Conservation (phyloP, 1,140 invertebrate species). For the Sinonovacula constricta region DNA sequence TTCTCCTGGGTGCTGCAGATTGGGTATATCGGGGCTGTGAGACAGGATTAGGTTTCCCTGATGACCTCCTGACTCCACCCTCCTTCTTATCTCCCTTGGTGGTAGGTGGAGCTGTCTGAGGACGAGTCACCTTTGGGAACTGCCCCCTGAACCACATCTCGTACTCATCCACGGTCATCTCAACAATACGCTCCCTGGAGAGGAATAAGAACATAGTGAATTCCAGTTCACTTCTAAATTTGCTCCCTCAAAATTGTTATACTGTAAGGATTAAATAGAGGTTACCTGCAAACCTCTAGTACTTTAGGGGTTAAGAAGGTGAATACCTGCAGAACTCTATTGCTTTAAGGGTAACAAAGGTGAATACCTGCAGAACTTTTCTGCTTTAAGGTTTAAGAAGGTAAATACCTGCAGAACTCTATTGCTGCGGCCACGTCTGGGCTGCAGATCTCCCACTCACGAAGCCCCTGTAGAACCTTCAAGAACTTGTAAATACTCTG, state of each 20-base stretch:
- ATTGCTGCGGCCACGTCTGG: constrained; percentile 77
- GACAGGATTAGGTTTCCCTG: neutral
- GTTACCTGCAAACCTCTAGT: too few species aligned
- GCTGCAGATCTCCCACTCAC: constrained; percentile 77
- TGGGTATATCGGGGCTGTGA: neutral
- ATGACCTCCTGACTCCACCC: neutral
- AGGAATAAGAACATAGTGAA: too few species aligned
- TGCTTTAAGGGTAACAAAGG: too few species aligned
- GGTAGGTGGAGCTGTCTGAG: constrained; percentile 69
- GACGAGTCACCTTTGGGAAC: constrained; percentile 72
- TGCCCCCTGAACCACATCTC: constrained; percentile 76
- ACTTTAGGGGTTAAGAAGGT: too few species aligned
- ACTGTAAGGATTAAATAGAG: too few species aligned
- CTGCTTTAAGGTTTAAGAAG: too few species aligned
- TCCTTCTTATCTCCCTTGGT: constrained; percentile 43
- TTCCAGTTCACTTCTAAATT: too few species aligned
- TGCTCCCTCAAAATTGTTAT: too few species aligned
- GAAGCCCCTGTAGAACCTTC: constrained; percentile 69
- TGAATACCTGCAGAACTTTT: too few species aligned
- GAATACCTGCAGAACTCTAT: too few species aligned
- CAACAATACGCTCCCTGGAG: constrained; percentile 75
- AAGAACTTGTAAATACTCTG: constrained; percentile 74
- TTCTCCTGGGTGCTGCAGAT: constrained; percentile 31
- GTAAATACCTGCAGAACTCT: constrained; percentile 78
- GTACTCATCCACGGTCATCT: constrained; percentile 76